Evolutionary conservation across 2,113 vertebrate genomes (phyloP).

Genomic region (Mormoops blainvillei): DNA sequence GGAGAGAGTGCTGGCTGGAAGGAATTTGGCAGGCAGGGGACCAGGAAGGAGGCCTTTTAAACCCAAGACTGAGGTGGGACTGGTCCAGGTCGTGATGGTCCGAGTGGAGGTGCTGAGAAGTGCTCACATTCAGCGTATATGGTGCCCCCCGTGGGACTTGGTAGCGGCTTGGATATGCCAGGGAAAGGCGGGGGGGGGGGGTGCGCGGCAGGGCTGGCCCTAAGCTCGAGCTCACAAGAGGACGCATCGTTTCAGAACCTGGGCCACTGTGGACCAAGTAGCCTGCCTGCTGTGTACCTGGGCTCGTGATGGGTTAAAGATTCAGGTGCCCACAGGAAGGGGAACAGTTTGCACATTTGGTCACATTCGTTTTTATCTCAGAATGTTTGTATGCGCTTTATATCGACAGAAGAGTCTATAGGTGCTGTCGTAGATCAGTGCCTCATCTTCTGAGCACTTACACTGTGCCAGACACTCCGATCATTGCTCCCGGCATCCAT

Average conservation of each 20-base stretch:
- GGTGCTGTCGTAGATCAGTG: not conserved
- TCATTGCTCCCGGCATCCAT: not conserved
- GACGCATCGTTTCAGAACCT: not conserved
- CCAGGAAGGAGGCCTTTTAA: not conserved
- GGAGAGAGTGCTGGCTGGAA: not conserved
- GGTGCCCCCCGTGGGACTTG: not conserved
- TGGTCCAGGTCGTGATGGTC: not conserved
- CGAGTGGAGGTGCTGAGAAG: not conserved
- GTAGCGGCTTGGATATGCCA: not conserved
- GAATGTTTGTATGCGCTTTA: no score
- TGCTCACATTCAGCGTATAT: not conserved
- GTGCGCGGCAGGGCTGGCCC: rapidly evolving
- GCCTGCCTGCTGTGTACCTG: not conserved
- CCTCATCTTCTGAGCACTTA: not conserved
- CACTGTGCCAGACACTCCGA: not conserved
- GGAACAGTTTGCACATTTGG: not conserved
- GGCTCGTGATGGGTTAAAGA: not conserved
- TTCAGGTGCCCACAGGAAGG: not conserved
- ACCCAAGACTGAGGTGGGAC: not conserved
- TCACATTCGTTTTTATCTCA: not conserved
- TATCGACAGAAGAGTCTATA: not conserved
- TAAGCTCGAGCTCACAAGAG: not conserved
- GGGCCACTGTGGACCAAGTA: no score
- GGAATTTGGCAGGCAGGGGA: not conserved
- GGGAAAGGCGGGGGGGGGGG: not conserved